These are phyloP conservation scores for Ethmia dodecea DNA, from an alignment of 2,888 invertebrate species.

Conservation along the genomic window DNA sequence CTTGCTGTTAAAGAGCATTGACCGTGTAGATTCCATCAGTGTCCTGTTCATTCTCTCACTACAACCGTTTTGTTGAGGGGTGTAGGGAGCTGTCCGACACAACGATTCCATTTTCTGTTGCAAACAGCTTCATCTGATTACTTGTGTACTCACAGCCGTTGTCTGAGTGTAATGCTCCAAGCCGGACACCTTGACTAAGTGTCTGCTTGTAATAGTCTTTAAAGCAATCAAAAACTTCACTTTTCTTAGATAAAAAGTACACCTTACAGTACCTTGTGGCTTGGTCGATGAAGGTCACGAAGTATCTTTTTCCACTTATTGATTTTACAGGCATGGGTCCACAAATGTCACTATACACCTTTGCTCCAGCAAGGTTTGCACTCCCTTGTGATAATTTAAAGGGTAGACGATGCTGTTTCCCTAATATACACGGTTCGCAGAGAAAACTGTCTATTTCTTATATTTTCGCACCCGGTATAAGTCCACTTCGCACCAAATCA, in stretches of 20 bases:
- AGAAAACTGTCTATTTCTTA: too few species aligned
- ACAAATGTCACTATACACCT: constrained; percentile 1
- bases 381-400: too few species aligned
- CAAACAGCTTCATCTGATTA: neutral
- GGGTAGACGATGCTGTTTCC: neutral
- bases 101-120: neutral
- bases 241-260: neutral
- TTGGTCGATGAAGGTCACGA: neutral
- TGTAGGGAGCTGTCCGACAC: neutral
- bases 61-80: constrained; percentile 2
- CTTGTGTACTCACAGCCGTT: constrained; percentile 1
- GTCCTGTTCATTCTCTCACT: neutral
- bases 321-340: neutral
- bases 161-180: constrained; percentile 1
- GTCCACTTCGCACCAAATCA: neutral
- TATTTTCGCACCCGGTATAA: neutral
- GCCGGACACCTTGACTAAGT: too few species aligned
- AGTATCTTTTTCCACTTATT: neutral
- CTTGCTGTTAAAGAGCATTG: neutral
- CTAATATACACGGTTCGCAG: constrained; percentile 1
- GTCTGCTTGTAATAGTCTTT: too few species aligned
- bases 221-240: neutral
- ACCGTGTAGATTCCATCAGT: constrained; percentile 1
- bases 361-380: too few species aligned
- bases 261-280: neutral